Evolutionary conservation across 30 jellyfish, hydroid and myxozoan genomes (phyloP).

Genomic region (Hydractinia symbiolongicarpus): DNA sequence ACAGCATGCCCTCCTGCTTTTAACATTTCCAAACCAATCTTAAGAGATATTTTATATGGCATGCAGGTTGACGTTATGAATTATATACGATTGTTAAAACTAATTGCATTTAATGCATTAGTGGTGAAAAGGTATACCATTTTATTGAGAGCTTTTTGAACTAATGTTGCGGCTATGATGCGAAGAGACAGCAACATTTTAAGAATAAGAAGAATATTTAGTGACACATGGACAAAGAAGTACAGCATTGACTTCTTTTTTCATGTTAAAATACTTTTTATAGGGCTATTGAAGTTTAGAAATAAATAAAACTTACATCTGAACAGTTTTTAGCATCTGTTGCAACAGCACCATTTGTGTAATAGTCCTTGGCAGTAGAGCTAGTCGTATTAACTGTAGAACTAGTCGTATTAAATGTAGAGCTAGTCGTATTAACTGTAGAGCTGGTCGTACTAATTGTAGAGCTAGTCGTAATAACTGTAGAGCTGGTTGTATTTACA

Average conservation of each 20-base stretch:
- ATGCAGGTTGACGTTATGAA: not conserved
- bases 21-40: slow-evolving; percentile 60
- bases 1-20: slow-evolving; percentile 78
- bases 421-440: no score
- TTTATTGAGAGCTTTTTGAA: not conserved
- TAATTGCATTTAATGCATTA: not conserved
- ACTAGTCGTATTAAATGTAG: no score
- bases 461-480: no score
- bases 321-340: slow-evolving; percentile 33
- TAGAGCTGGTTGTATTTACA: not conserved
- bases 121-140: no score
- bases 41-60: slow-evolving; percentile 17
- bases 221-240: no score
- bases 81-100: not conserved
- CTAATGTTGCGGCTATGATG: not conserved
- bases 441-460: no score
- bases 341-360: slow-evolving; percentile 32
- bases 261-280: no score
- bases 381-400: no score
- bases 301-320: slow-evolving; percentile 10
- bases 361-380: not conserved
- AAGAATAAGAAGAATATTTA: no score
- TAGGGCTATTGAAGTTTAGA: no score
- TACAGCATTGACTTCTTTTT: no score
- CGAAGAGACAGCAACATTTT: no score